Evolutionary conservation across 1,140 invertebrate species (phyloP), one percentile per base, ranked within the genome.

Genomic region (Atopsyche davidsoni): DNA sequence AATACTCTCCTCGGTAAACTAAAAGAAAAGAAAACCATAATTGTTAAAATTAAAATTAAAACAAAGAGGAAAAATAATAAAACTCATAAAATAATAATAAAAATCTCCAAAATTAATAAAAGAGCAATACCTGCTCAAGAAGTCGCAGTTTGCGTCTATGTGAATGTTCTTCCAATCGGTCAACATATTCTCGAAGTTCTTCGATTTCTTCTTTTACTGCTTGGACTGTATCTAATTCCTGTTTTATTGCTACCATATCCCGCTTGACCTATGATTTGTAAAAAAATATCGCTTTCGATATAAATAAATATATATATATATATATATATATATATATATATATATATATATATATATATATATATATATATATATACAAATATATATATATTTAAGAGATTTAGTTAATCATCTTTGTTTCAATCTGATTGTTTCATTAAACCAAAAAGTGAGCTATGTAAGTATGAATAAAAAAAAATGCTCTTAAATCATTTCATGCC

Each of bases 161-260:
- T 14, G 87, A 87, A 70, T 89, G 86, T 67, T 92, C 88, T 72
- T 92, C 90, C 48, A 94, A 78, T 59, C 89, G 77, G 69, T 57
- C 55, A 13, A 57, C 51, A 53, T 53, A 92, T 69, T 92, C 89
- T 53, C 89, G 75, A 66, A 94, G 73, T 69, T 92, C 89, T 68
- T 93, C 90, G 61, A 93, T 92, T 72, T 94, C 90, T 66, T 93
- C 89, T 65, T 92, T 92, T 57, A 92, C 89, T 68, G 91, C 87
- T 72, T 93, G 89, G 58, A 93, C 88, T 21, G 87, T 87, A 73
- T 92, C 89, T 66, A 94, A 75, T 70, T 94, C 90, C 62, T 91
- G 87, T 76, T 91, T 90, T 75, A 94, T 92, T 62, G 87, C 87
- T 49, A 91, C 87, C 87, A 94, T 92, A 70, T 93, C 89, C 56